phyloP scores from a whole-genome alignment of 2,888 invertebrate genomes.

The Xylocampa areola region DNA sequence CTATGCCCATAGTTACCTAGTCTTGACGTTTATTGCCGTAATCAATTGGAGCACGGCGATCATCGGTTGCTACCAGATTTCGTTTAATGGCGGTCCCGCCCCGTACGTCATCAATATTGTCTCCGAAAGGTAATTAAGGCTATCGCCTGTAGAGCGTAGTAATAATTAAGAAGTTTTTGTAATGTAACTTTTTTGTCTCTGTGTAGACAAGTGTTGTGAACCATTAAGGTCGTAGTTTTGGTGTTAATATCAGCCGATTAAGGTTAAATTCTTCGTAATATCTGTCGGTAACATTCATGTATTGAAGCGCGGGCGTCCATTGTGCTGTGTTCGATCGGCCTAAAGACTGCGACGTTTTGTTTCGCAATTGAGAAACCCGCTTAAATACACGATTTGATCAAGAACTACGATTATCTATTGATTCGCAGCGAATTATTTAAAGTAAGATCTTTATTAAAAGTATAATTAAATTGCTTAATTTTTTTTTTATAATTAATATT shows the following conservation, averaged over 20 bases:
- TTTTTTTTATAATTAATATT: not conserved
- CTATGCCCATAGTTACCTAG: slow-evolving; percentile 1
- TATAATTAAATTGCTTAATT: slow-evolving; percentile 18
- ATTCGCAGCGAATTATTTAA: slow-evolving; percentile 1
- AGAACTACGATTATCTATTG: slow-evolving; percentile 3
- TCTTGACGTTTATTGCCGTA: slow-evolving; percentile 8
- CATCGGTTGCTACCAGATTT: slow-evolving; percentile 18
- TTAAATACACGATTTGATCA: slow-evolving; percentile 6
- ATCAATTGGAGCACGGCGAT: slow-evolving; percentile 14
- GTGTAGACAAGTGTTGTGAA: slow-evolving; percentile 18
- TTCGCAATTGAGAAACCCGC: slow-evolving; percentile 24
- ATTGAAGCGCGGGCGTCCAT: slow-evolving; percentile 10
- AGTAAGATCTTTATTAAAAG: not conserved
- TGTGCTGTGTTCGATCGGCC: not conserved
- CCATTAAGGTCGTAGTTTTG: slow-evolving; percentile 30
- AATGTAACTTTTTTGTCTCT: slow-evolving; percentile 1
- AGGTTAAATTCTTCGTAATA: slow-evolving; percentile 13
- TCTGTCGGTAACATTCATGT: not conserved
- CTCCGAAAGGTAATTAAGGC: slow-evolving; percentile 24
- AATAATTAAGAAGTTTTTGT: slow-evolving; percentile 16
- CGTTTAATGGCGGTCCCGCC: not conserved
- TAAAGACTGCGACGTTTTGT: slow-evolving; percentile 8
- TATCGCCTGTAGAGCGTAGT: slow-evolving; percentile 23
- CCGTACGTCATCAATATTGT: slow-evolving; percentile 30
- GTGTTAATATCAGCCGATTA: not conserved